A percentile compares a stretch with the other conserved stretches of the same genome.
phyloP scores from a whole-genome alignment of 2,888 invertebrate species.

The Acleris holmiana region DNA sequence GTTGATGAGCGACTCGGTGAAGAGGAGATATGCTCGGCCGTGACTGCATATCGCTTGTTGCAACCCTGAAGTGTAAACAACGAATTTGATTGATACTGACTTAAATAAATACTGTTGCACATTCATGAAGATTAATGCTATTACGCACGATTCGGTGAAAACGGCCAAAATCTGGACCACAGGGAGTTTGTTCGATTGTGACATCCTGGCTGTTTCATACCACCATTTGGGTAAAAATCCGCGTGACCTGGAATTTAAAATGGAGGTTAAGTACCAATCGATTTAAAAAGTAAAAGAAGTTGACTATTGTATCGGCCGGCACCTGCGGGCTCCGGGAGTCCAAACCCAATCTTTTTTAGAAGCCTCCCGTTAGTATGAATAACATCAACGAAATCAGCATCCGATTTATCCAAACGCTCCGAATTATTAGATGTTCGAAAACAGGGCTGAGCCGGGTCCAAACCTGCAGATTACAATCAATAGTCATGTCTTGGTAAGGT shows the following conservation, averaged over 20 bases:
- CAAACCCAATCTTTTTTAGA: slow-evolving; percentile 82
- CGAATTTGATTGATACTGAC: too few species aligned
- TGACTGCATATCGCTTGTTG: slow-evolving; percentile 86
- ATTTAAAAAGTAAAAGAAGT: too few species aligned
- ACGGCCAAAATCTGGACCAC: slow-evolving; percentile 60
- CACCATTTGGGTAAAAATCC: slow-evolving; percentile 89
- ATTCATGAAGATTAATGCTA: neutral
- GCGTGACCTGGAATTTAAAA: slow-evolving; percentile 75
- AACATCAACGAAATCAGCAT: slow-evolving; percentile 86
- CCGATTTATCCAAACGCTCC: slow-evolving; percentile 80
- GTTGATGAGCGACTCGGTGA: slow-evolving; percentile 82
- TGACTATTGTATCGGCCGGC: slow-evolving; percentile 7
- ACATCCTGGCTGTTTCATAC: slow-evolving; percentile 87
- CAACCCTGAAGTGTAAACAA: slow-evolving; percentile 58
- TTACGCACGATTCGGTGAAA: slow-evolving; percentile 67
- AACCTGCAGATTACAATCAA: slow-evolving; percentile 60
- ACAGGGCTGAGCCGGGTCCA: slow-evolving; percentile 87
- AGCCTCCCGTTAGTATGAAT: slow-evolving; percentile 86
- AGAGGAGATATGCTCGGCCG: slow-evolving; percentile 84
- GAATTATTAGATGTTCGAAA: slow-evolving; percentile 72
- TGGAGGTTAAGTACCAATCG: neutral
- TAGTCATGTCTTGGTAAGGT: neutral
- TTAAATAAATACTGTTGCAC: neutral
- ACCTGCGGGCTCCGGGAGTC: slow-evolving; percentile 84
- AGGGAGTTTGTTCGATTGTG: slow-evolving; percentile 56